A percentile compares a stretch with the other conserved stretches of the same genome.
Evolutionary conservation across 2,797 vertebrate species (phyloP).

Genomic region (Poeciliopsis gracilis): DNA sequence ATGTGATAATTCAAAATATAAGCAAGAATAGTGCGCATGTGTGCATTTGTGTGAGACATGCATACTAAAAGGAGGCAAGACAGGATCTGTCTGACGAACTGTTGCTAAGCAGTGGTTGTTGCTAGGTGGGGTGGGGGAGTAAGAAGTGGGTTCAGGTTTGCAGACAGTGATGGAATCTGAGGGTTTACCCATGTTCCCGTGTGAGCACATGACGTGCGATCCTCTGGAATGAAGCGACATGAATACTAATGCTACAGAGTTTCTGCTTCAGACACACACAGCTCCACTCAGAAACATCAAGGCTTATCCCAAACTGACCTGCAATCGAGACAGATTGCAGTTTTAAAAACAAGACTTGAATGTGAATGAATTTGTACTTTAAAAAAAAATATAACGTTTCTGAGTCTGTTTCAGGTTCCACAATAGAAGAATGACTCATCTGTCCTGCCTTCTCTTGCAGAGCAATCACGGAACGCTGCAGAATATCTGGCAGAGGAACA

Average conservation of each 20-base stretch:
- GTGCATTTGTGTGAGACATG: slow-evolving; percentile 61
- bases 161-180: slow-evolving; percentile 65
- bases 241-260: slow-evolving; percentile 20
- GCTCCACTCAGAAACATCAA: neutral
- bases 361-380: neutral
- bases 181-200: slow-evolving; percentile 61
- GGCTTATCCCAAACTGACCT: neutral
- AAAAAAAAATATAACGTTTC: neutral
- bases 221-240: slow-evolving; percentile 3
- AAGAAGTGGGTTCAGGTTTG: slow-evolving; percentile 59
- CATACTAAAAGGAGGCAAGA: slow-evolving; percentile 75
- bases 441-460: slow-evolving; percentile 27
- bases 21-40: slow-evolving; percentile 47
- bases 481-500: slow-evolving; percentile 46
- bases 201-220: slow-evolving; percentile 12
- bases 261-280: slow-evolving; percentile 1
- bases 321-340: neutral
- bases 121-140: slow-evolving; percentile 68
- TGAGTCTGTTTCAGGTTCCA: slow-evolving; percentile 21
- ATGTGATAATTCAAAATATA: slow-evolving; percentile 45
- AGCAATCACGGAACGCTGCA: slow-evolving; percentile 36
- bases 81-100: slow-evolving; percentile 69
- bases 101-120: slow-evolving; percentile 83
- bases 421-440: slow-evolving; percentile 37
- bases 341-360: slow-evolving; percentile 3